phyloP scores from a whole-genome alignment of 2,888 invertebrate species.

The Platycheirus rosarum region DNA sequence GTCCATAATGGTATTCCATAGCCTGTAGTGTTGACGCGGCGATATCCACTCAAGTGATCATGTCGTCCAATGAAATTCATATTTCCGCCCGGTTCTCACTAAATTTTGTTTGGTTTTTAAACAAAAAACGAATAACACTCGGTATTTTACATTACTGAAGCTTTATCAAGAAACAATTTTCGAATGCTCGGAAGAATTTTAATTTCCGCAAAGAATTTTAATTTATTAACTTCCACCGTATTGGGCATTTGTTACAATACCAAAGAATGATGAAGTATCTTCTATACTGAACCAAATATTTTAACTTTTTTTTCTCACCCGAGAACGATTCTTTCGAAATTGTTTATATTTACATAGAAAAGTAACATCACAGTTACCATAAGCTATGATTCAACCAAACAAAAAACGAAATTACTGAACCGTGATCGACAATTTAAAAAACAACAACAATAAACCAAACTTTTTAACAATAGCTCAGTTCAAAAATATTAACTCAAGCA shows the following conservation, averaged over 20 bases:
- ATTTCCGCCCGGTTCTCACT: slow-evolving; percentile 70
- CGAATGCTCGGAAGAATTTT: slow-evolving; percentile 76
- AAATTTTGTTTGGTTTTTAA: background rate
- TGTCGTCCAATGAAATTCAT: slow-evolving; percentile 81
- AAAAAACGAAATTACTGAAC: background rate
- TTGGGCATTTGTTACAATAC: slow-evolving; percentile 77
- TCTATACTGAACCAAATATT: background rate
- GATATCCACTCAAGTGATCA: slow-evolving; percentile 80
- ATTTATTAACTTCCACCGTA: slow-evolving; percentile 77
- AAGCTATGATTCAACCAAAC: too few species aligned
- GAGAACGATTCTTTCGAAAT: background rate
- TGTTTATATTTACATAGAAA: background rate
- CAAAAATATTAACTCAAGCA: slow-evolving; percentile 51
- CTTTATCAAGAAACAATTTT: slow-evolving; percentile 12
- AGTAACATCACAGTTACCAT: too few species aligned
- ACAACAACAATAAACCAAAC: slow-evolving; percentile 30
- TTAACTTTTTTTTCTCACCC: background rate
- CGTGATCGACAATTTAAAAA: slow-evolving; percentile 1
- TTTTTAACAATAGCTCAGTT: slow-evolving; percentile 37
- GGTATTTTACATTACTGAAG: slow-evolving; percentile 10
- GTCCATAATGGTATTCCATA: slow-evolving; percentile 77
- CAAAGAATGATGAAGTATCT: slow-evolving; percentile 31
- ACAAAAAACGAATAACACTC: slow-evolving; percentile 44
- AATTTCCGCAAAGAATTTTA: slow-evolving; percentile 79
- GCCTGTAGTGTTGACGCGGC: slow-evolving; percentile 77